Evolutionary conservation across 2,888 invertebrate species (phyloP).

Genomic region (Melieria omissa): DNA sequence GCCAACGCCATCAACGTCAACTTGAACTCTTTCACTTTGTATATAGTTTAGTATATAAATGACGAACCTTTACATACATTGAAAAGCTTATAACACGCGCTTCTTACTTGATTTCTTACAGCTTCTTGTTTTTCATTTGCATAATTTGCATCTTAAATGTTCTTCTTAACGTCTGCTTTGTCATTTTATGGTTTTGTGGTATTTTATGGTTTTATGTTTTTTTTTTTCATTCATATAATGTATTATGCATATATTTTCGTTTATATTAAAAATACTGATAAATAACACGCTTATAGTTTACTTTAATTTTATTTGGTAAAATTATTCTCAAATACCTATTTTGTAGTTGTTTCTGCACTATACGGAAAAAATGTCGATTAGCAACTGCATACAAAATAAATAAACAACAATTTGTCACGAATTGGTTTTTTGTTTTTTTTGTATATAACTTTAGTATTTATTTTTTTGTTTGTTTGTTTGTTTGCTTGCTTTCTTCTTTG

Average conservation of each 20-base stretch:
- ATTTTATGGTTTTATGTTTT: neutral
- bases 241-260: neutral
- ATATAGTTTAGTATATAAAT: too few species aligned
- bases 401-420: conserved; percentile 38
- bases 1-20: too few species aligned
- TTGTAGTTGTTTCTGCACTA: conserved; percentile 2
- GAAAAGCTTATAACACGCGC: too few species aligned
- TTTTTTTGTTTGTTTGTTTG: conserved; percentile 44
- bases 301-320: conserved; percentile 8
- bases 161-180: neutral
- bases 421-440: conserved; percentile 33
- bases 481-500: conserved; percentile 33
- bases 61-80: too few species aligned
- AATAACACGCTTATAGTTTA: conserved; percentile 19
- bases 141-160: too few species aligned
- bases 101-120: too few species aligned
- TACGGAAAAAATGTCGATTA: conserved; percentile 3
- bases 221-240: neutral
- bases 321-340: conserved; percentile 24
- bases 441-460: conserved; percentile 47
- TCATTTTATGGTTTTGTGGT: neutral
- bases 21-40: too few species aligned
- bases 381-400: conserved; percentile 28
- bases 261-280: conserved; percentile 15
- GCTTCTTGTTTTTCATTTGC: too few species aligned